Evolutionary conservation across 2,888 invertebrate genomes (phyloP).

Genomic region (Andrena praecox): DNA sequence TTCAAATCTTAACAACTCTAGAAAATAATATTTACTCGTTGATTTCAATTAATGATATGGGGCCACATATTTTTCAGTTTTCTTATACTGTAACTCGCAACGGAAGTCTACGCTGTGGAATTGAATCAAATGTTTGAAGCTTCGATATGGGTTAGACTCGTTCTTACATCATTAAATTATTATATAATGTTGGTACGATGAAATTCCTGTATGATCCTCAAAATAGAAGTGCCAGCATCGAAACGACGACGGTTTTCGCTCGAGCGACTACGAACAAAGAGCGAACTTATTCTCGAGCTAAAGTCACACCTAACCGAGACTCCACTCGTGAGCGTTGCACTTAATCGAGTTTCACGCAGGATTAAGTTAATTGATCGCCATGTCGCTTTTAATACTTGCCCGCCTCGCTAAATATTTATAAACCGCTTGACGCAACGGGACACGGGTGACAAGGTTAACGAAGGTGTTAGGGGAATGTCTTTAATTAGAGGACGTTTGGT

Average conservation of each 20-base stretch:
- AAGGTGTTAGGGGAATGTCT: conserved; percentile 37
- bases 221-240: too few species aligned
- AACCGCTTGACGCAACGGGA: conserved; percentile 37
- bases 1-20: too few species aligned
- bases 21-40: too few species aligned
- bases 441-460: conserved; percentile 36
- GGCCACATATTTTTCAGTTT: too few species aligned
- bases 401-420: conserved; percentile 45
- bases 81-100: too few species aligned
- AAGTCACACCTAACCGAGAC: conserved; percentile 18
- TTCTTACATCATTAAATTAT: too few species aligned
- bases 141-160: too few species aligned
- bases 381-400: conserved; percentile 19
- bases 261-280: conserved; percentile 9
- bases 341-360: conserved; percentile 39
- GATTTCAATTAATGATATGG: too few species aligned
- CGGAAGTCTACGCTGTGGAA: too few species aligned
- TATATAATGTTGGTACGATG: too few species aligned
- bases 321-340: neutral
- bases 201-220: too few species aligned
- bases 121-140: too few species aligned
- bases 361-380: conserved; percentile 37
- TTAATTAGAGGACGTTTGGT: conserved; percentile 50
- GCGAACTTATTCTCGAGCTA: neutral
- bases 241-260: conserved; percentile 3